Evolutionary conservation across 2,888 invertebrate genomes (phyloP), one percentile per base, ranked within the genome.

Genomic region (Netelia inedita): DNA sequence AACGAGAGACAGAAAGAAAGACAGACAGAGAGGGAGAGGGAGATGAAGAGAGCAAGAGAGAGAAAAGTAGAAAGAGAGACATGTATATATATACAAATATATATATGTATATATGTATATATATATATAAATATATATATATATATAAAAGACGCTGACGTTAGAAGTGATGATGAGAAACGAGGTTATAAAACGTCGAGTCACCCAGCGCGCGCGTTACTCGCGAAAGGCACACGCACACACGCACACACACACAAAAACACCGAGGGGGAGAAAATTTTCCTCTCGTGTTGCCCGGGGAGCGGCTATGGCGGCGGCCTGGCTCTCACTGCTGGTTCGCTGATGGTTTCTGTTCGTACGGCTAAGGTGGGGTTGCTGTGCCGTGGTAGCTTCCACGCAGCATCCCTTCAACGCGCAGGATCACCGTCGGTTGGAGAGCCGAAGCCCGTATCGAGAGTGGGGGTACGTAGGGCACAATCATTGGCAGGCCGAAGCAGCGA

Each of bases 251-350:
- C 57, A 16, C 57, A 57, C 57, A 16, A 63, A 71, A 65, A 46
- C 78, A 63, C 53, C 78, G 81, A 81, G 74, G 78, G 68, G 65
- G 59, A 61, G 79, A 79, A 65, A 82, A 79, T 79, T 76, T 85
- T 85, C 79, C 82, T 85, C 85, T 85, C 85, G 79, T 76, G 82
- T 85, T 85, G 87, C 89, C 92, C 91, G 92, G 93, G 91, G 93
- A 94, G 90, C 94, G 93, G 91, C 94, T 94, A 92, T 94, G 92
- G 91, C 94, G 93, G 92, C 93, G 91, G 92, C 93, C 92, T 91
- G 92, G 93, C 93, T 93, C 94, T 93, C 92, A 93, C 93, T 93
- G 91, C 90, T 90, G 89, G 87, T 83, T 86, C 86, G 81, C 86
- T 79, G 85, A 79, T 85, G 83, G 76, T 82, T 83, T 87, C 85